Evolutionary conservation across 1,140 invertebrate species (phyloP).

Genomic region (Drosophila ananassae): DNA sequence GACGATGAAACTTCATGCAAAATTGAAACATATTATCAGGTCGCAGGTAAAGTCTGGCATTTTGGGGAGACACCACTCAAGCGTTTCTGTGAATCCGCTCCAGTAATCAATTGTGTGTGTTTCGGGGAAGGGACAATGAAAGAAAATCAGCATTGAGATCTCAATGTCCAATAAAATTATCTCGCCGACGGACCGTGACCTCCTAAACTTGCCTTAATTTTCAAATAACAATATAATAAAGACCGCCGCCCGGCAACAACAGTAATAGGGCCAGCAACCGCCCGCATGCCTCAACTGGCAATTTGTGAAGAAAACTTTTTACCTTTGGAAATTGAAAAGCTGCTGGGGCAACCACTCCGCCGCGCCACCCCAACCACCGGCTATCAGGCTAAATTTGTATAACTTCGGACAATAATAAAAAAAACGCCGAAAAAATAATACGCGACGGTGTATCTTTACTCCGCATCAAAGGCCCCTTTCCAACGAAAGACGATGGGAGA

Average conservation of each 20-base stretch:
- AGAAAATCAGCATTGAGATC: conserved; percentile 28
- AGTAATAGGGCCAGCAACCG: conserved; percentile 21
- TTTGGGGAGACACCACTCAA: too few relatives aligned
- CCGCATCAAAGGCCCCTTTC: conserved; percentile 49
- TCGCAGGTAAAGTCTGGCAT: neutral
- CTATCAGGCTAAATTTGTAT: conserved; percentile 68
- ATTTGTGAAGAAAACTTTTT: conserved; percentile 69
- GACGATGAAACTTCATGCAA: conserved; percentile 26
- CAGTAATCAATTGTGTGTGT: conserved; percentile 18
- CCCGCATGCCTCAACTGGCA: conserved; percentile 56
- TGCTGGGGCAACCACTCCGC: conserved; percentile 17
- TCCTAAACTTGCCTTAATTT: conserved; percentile 40
- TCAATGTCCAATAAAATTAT: conserved; percentile 45
- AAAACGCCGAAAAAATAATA: conserved; percentile 43
- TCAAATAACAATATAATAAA: conserved; percentile 67
- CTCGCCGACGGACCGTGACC: conserved; percentile 32
- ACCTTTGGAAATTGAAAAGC: conserved; percentile 70
- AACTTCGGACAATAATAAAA: conserved; percentile 59
- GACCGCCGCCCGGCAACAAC: conserved; percentile 22
- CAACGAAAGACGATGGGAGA: conserved; percentile 8
- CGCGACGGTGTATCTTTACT: conserved; percentile 46
- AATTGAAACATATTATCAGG: conserved; percentile 38
- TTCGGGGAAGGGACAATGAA: conserved; percentile 22
- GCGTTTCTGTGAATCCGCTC: conserved; percentile 1
- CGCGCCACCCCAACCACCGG: conserved; percentile 17